Base-by-base conservation (phyloP, 1,140 invertebrate species). In the Whitmania pigra region DNA sequence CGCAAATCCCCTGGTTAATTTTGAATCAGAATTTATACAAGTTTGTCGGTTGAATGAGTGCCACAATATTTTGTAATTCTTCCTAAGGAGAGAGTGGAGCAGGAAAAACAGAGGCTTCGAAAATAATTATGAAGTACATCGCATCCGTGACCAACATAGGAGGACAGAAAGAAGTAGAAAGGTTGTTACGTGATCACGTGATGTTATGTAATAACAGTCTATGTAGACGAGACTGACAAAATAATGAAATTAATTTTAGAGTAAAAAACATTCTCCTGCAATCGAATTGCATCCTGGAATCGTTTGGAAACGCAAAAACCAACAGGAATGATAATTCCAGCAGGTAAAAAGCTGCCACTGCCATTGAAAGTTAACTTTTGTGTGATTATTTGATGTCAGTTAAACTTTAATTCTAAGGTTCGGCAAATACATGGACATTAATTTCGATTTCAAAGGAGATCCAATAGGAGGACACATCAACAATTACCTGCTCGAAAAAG, bases 391-490 rank as follows among this genome's bases (percentile, higher is more conserved):
- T n/a, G 43, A 18, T 63, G 29, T 63, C 9, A 63, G 11, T 63
- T 4, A 63, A 25, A 63, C 29, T 25, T 25, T 63, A 25, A 25
- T 63, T 63, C 11, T 0, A 25, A 43, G 69, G 11, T 97, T 98
- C 84, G 95, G 95, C 69, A 98, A 98, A 82, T 97, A 97, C 81
- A 97, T 98, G 94, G 94, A 97, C 80, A 97, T 98, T 74, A 93
- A 97, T 85, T 98, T 97, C 83, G 93, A 97, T 83, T 97, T 94
- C 82, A 97, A 97, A 84, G 94, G 93, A 0, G 94, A 97, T 83
- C 94, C 94, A 0, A 87, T 96, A 60, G 94, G 94, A 31, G 95
- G 94, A 17, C 90, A 96, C 78, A 93, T 97, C 74, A 93, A 89
- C 74, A 97, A 97, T 83, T 97, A 97, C 83, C 84, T 98, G 25